phyloP scores from a whole-genome alignment of 2,888 invertebrate genomes.

The Drymonia ruficornis region DNA sequence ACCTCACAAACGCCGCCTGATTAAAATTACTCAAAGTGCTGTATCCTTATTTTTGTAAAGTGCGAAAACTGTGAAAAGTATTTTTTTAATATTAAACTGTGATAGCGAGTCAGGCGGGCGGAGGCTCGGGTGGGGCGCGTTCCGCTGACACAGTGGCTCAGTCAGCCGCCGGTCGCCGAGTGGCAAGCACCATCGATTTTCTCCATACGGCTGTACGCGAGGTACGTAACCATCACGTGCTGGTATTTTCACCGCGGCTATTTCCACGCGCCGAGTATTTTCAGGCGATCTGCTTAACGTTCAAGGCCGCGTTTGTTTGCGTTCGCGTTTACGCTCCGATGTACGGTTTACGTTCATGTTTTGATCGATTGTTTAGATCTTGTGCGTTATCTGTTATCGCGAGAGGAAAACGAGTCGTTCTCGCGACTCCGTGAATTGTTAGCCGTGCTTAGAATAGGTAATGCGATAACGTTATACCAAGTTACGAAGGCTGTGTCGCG shows the following conservation, averaged over 20 bases:
- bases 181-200: slow-evolving; percentile 83
- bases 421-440: slow-evolving; percentile 63
- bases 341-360: slow-evolving; percentile 58
- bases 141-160: slow-evolving; percentile 86
- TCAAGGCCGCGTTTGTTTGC: slow-evolving; percentile 82
- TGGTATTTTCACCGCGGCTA: slow-evolving; percentile 78
- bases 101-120: slow-evolving; percentile 71
- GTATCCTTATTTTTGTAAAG: slow-evolving; percentile 60
- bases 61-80: slow-evolving; percentile 66
- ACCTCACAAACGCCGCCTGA: slow-evolving; percentile 64
- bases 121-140: slow-evolving; percentile 80
- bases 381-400: slow-evolving; percentile 54
- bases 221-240: slow-evolving; percentile 82
- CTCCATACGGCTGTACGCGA: slow-evolving; percentile 75
- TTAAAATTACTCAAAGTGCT: slow-evolving; percentile 60
- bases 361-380: slow-evolving; percentile 57
- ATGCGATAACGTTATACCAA: slow-evolving; percentile 60
- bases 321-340: slow-evolving; percentile 61
- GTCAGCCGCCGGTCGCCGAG: slow-evolving; percentile 82
- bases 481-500: slow-evolving; percentile 41
- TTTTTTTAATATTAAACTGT: slow-evolving; percentile 68
- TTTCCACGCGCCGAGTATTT: slow-evolving; percentile 79
- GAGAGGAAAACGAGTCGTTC: slow-evolving; percentile 69
- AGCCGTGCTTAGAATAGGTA: slow-evolving; percentile 62
- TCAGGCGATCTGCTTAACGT: slow-evolving; percentile 78